A percentile compares a stretch with the other conserved stretches of the same genome.
Evolutionary conservation across 1,140 invertebrate genomes (phyloP).

Genomic region (Cyclargus thomasi): DNA sequence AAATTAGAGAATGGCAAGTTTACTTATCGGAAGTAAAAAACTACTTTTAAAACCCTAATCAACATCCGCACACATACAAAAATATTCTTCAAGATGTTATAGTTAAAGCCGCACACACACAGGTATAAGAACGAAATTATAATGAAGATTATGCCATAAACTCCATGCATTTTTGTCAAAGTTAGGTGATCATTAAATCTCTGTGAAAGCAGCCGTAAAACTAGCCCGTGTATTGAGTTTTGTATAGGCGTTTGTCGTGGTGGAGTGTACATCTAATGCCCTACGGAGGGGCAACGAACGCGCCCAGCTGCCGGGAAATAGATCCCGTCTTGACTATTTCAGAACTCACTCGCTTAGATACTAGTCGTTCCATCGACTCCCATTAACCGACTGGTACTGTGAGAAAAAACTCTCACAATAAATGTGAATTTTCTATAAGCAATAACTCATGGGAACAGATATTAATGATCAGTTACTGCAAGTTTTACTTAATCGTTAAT

Average conservation of each 20-base stretch:
- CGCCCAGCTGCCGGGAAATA: constrained; percentile 70
- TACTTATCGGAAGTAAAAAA: no score
- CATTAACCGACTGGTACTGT: constrained; percentile 47
- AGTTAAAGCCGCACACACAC: no score
- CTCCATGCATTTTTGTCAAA: no score
- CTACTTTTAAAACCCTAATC: no score
- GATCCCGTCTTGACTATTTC: constrained; percentile 72
- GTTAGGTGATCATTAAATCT: no score
- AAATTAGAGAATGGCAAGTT: no score
- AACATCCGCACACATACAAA: no score
- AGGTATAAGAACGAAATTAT: no score
- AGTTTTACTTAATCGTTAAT: no score
- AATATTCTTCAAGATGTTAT: no score
- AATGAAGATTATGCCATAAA: no score
- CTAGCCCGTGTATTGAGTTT: not conserved
- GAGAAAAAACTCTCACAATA: constrained; percentile 36
- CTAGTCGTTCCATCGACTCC: constrained; percentile 39
- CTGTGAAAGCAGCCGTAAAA: no score
- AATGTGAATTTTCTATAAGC: constrained; percentile 16
- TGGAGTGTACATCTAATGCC: constrained; percentile 67
- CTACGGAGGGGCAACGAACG: constrained; percentile 68
- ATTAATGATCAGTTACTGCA: not conserved
- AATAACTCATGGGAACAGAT: not conserved
- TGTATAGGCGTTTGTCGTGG: not conserved
- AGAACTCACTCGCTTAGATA: constrained; percentile 60